A percentile compares a stretch with the other conserved stretches of the same genome.
Conservation (phyloP, 2,113 vertebrate species). For the Eudyptes chrysolophus region DNA sequence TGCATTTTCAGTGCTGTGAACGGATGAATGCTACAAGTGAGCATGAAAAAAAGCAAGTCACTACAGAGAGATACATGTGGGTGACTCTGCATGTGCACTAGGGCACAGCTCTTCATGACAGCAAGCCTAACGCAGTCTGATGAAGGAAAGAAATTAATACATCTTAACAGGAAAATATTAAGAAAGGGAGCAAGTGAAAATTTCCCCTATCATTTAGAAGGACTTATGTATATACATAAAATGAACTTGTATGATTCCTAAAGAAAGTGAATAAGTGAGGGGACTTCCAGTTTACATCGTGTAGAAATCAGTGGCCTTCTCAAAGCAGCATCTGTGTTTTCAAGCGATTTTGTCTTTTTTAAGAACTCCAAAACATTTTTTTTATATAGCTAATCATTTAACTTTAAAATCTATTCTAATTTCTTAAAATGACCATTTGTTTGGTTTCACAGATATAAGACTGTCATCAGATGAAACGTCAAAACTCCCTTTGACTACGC, state of each 20-base stretch:
- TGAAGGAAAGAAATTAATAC: neutral
- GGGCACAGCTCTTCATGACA: neutral
- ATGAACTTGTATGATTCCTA: neutral
- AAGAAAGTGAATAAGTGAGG: neutral
- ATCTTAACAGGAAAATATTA: neutral
- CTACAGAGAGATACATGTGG: neutral
- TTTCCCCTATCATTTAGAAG: neutral
- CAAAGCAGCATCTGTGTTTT: neutral
- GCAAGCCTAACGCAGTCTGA: neutral
- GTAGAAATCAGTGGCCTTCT: neutral
- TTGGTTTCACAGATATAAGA: neutral
- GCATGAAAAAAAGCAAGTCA: neutral
- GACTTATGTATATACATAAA: neutral
- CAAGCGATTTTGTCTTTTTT: neutral
- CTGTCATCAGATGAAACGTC: neutral
- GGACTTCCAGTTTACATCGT: neutral
- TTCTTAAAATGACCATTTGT: neutral
- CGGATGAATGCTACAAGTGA: neutral
- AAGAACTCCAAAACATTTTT: neutral
- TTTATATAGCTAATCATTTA: neutral
- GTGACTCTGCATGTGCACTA: neutral
- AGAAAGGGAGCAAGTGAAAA: neutral
- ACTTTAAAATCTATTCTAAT: neutral
- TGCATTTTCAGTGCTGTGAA: conserved; percentile 53
- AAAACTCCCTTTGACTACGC: neutral